phyloP scores from a whole-genome alignment of 2,113 vertebrate genomes.

The Terrapene triunguis region DNA sequence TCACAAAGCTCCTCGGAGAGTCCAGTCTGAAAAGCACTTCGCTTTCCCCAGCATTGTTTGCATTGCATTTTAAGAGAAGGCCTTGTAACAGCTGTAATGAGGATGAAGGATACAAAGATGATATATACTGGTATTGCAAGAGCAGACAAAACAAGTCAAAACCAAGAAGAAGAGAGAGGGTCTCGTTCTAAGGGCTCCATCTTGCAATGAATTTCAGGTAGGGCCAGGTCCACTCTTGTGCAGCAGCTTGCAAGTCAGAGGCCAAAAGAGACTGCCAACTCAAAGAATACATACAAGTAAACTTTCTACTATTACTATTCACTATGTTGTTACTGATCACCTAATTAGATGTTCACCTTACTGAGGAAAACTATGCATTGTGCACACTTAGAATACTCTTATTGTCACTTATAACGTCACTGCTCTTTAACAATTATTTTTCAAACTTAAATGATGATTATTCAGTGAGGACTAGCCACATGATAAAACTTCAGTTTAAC shows the following conservation, averaged over 20 bases:
- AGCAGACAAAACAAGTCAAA: neutral
- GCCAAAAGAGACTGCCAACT: neutral
- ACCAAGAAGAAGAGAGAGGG: neutral
- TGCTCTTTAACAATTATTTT: neutral
- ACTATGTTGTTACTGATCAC: neutral
- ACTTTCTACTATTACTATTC: neutral
- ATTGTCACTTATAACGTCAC: neutral
- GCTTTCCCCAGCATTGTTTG: neutral
- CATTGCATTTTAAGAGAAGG: accelerated
- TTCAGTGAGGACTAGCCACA: neutral
- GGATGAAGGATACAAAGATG: neutral
- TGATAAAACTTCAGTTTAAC: neutral
- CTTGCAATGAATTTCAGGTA: neutral
- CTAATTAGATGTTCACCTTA: neutral
- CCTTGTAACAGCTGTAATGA: neutral
- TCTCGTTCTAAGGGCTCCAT: neutral
- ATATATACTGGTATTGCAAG: neutral
- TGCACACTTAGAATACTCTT: neutral
- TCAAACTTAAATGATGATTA: neutral
- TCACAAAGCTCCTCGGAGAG: neutral
- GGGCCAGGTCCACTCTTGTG: neutral
- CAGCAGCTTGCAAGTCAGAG: neutral
- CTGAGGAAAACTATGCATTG: neutral
- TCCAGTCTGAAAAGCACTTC: neutral
- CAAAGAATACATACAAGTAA: neutral